Percentiles rank a stretch among this genome's conserved stretches.
Conservation (phyloP, 2,797 vertebrate species). For the Craterocephalus amniculus region DNA sequence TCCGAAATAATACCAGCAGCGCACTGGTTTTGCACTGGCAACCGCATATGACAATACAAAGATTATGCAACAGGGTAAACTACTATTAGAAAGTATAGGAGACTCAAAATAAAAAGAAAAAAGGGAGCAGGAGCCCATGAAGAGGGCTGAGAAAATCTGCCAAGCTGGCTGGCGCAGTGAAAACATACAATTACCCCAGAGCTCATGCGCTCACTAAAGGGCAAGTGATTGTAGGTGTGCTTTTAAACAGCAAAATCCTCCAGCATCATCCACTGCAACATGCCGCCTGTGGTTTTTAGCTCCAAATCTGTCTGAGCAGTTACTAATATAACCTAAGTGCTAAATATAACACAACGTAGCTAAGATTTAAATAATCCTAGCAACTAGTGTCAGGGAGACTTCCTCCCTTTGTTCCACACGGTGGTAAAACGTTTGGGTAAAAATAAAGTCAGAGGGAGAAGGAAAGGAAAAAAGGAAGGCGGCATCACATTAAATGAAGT, state of each 20-base stretch:
- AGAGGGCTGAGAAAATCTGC: conserved; percentile 49
- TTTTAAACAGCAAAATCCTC: conserved; percentile 58
- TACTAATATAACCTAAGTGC: conserved; percentile 68
- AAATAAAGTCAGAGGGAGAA: conserved; percentile 59
- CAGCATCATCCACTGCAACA: conserved; percentile 46
- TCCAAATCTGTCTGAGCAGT: conserved; percentile 60
- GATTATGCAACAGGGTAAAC: conserved; percentile 54
- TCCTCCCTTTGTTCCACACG: conserved; percentile 67
- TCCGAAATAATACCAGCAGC: conserved; percentile 26
- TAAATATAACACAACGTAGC: conserved; percentile 70
- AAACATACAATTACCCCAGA: conserved; percentile 72
- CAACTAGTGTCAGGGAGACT: conserved; percentile 63
- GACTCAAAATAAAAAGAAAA: conserved; percentile 44
- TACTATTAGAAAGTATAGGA: conserved; percentile 56
- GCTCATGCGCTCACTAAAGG: conserved; percentile 56
- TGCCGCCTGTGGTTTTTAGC: conserved; percentile 34
- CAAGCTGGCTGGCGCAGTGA: conserved; percentile 58
- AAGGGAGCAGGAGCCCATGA: conserved; percentile 37
- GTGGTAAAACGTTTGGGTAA: conserved; percentile 36
- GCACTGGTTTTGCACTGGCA: conserved; percentile 8
- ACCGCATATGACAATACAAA: conserved; percentile 47
- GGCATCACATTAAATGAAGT: conserved; percentile 40
- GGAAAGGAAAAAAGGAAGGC: conserved; percentile 40
- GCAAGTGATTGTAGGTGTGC: conserved; percentile 70
- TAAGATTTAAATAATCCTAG: conserved; percentile 67